Conservation (phyloP, 30 jellyfish, hydroid and myxozoan species). For the Morbakka virulenta region DNA sequence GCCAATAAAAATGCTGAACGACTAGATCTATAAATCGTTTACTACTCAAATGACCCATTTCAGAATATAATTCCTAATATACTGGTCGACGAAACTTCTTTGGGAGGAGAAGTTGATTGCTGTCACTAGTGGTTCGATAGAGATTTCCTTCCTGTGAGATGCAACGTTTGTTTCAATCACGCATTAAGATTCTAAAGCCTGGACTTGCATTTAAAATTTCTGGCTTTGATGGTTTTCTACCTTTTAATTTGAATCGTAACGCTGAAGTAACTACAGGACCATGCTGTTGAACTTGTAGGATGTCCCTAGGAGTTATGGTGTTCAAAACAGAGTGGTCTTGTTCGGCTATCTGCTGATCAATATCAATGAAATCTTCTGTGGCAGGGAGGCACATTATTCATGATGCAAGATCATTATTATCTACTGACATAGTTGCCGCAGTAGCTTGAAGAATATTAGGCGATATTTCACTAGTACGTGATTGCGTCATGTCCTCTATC, state of each 20-base stretch:
- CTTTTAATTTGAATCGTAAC: neutral
- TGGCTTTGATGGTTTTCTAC: neutral
- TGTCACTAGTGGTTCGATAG: neutral
- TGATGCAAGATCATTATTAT: neutral
- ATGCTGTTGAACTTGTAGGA: no score
- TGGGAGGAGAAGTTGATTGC: conserved; percentile 27
- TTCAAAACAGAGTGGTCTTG: no score
- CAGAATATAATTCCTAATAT: conserved; percentile 10
- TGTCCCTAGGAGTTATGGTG: no score
- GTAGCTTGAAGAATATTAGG: no score
- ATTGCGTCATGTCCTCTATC: no score
- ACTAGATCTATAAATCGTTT: conserved; percentile 26
- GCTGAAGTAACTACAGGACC: no score
- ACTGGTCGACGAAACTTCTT: neutral
- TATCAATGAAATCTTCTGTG: no score
- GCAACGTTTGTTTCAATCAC: neutral
- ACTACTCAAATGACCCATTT: conserved; percentile 39
- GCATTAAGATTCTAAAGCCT: conserved; percentile 7
- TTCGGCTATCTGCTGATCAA: no score
- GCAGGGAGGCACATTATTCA: no score
- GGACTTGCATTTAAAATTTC: no score
- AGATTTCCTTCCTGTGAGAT: no score
- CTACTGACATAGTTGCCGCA: neutral
- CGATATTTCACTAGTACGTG: no score
- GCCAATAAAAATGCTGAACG: conserved; percentile 23